phyloP scores from a whole-genome alignment of 2,888 invertebrate species.

The Monoplex corrugatus region DNA sequence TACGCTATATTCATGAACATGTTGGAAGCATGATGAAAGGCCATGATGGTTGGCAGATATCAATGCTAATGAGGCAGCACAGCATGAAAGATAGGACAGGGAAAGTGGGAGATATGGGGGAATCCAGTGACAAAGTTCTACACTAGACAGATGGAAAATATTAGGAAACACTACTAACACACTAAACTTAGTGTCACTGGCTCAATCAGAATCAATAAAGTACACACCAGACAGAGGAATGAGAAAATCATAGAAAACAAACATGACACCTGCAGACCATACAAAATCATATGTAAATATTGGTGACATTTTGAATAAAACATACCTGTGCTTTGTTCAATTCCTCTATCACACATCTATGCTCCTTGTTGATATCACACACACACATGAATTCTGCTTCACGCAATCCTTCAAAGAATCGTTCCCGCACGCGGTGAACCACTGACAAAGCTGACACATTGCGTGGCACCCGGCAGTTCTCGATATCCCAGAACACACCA shows the following conservation, averaged over 20 bases:
- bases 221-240: neutral
- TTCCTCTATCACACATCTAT: constrained; percentile 89
- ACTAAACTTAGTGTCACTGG: no score
- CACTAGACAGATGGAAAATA: no score
- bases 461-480: constrained; percentile 92
- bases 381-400: constrained; percentile 95
- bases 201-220: no score
- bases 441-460: constrained; percentile 90
- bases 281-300: neutral
- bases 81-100: no score
- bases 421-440: constrained; percentile 88
- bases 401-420: constrained; percentile 88
- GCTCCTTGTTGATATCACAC: constrained; percentile 93
- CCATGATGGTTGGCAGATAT: no score
- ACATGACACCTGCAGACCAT: no score
- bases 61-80: no score
- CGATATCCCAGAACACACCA: constrained; percentile 96
- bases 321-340: constrained; percentile 82
- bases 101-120: no score
- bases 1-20: no score
- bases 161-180: no score
- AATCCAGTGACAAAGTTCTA: no score
- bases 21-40: no score
- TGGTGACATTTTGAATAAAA: neutral
- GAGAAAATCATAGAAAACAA: neutral